These are phyloP conservation scores for Centropus bengalensis DNA, from an alignment of 2,113 vertebrate genomes.

Conservation along the genomic window DNA sequence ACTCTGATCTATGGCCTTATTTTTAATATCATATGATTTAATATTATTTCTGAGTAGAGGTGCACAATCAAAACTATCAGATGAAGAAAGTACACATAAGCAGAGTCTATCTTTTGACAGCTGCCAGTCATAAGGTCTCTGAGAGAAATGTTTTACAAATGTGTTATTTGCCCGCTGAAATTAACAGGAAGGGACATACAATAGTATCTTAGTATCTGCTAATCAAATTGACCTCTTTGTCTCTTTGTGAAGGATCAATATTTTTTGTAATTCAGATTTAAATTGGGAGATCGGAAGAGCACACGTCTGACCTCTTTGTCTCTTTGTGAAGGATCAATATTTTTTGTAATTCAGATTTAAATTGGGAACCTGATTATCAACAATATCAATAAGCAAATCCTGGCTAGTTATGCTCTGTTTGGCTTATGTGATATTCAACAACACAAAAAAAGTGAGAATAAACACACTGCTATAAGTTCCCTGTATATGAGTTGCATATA, in stretches of 20 bases:
- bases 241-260: constrained; percentile 16
- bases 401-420: background rate
- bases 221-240: constrained; percentile 51
- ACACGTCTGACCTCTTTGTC: no score
- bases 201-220: constrained; percentile 5
- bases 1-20: background rate
- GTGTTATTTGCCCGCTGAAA: constrained; percentile 14
- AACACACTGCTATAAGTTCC: background rate
- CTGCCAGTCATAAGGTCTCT: background rate
- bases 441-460: background rate
- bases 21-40: background rate
- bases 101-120: constrained; percentile 13
- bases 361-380: constrained; percentile 1
- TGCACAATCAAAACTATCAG: background rate
- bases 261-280: constrained; percentile 44
- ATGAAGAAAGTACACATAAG: constrained; percentile 20
- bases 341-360: constrained; percentile 47
- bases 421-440: background rate
- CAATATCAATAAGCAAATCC: constrained; percentile 21
- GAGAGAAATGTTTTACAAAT: background rate
- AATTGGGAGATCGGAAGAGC: no score
- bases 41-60: background rate
- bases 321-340: constrained; percentile 22
- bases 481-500: background rate
- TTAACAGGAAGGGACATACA: background rate